These are phyloP conservation scores for Lamellibrachia satsuma DNA, from an alignment of 2,888 invertebrate genomes.

Conservation along the genomic window DNA sequence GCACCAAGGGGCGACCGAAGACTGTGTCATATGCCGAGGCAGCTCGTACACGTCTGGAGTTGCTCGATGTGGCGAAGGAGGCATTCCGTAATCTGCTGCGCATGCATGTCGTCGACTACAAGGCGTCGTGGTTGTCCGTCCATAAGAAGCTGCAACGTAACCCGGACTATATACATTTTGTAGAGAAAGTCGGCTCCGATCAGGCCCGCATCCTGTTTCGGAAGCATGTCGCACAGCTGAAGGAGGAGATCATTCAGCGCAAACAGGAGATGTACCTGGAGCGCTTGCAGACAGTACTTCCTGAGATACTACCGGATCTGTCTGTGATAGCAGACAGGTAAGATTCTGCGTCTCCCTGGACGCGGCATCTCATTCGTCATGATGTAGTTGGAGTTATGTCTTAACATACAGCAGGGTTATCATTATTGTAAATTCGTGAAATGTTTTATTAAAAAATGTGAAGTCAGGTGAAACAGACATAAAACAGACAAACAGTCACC, in stretches of 20 bases:
- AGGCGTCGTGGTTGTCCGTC: slow-evolving; percentile 74
- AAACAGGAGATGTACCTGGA: slow-evolving; percentile 81
- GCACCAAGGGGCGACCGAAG: slow-evolving; percentile 76
- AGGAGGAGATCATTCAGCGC: slow-evolving; percentile 82
- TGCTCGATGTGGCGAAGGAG: slow-evolving; percentile 88
- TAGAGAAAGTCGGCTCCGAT: slow-evolving; percentile 87
- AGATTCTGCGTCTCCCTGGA: slow-evolving; percentile 37
- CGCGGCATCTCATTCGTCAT: too few relatives aligned
- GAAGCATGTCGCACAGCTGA: slow-evolving; percentile 80
- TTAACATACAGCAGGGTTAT: too few relatives aligned
- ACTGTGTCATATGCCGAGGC: slow-evolving; percentile 82
- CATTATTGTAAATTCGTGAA: too few relatives aligned
- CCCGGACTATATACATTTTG: slow-evolving; percentile 86
- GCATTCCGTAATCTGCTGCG: slow-evolving; percentile 87
- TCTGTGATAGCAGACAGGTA: slow-evolving; percentile 74
- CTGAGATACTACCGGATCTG: slow-evolving; percentile 82
- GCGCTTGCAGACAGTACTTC: slow-evolving; percentile 79
- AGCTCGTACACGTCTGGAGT: slow-evolving; percentile 83
- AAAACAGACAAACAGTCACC: too few relatives aligned
- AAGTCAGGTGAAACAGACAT: too few relatives aligned
- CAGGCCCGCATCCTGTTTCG: slow-evolving; percentile 82
- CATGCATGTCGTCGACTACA: slow-evolving; percentile 79
- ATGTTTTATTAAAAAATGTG: too few relatives aligned
- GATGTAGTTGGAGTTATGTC: too few relatives aligned
- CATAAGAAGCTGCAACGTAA: slow-evolving; percentile 86